Conservation (phyloP, 2,888 invertebrate species). For the Biston stratarius region DNA sequence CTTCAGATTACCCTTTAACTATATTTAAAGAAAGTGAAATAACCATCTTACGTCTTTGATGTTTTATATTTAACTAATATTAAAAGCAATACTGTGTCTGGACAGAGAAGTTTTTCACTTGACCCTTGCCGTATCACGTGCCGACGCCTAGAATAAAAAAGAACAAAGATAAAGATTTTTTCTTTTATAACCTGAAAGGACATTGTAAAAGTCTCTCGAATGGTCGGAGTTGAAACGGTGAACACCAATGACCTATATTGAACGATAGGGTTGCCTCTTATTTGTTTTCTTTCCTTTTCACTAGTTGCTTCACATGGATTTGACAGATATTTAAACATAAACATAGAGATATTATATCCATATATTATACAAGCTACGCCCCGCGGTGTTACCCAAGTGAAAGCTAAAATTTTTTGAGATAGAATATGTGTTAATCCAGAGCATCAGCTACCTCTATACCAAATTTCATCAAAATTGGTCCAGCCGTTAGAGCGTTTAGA, state of each 20-base stretch:
- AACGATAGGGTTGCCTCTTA: conserved; percentile 37
- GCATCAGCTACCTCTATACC: too few relatives aligned
- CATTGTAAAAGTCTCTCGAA: conserved; percentile 52
- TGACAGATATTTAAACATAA: background rate
- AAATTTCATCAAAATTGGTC: too few relatives aligned
- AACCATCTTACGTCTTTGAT: too few relatives aligned
- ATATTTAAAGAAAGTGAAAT: too few relatives aligned
- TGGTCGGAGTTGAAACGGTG: conserved; percentile 27
- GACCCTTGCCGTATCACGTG: conserved; percentile 21
- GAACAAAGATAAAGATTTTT: conserved; percentile 55
- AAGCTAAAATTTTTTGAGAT: too few relatives aligned
- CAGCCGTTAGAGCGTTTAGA: too few relatives aligned
- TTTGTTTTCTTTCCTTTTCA: background rate
- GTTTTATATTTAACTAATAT: too few relatives aligned
- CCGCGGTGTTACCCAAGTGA: too few relatives aligned
- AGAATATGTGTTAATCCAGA: too few relatives aligned
- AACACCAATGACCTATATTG: conserved; percentile 41
- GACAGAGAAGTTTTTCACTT: background rate
- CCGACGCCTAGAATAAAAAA: conserved; percentile 18
- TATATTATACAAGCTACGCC: too few relatives aligned
- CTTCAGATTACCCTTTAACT: too few relatives aligned
- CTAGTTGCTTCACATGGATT: background rate
- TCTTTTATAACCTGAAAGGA: conserved; percentile 55
- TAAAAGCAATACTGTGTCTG: too few relatives aligned
- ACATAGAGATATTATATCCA: background rate